phyloP scores from a whole-genome alignment of 2,888 invertebrate species.

The Herminia tarsipennalis region DNA sequence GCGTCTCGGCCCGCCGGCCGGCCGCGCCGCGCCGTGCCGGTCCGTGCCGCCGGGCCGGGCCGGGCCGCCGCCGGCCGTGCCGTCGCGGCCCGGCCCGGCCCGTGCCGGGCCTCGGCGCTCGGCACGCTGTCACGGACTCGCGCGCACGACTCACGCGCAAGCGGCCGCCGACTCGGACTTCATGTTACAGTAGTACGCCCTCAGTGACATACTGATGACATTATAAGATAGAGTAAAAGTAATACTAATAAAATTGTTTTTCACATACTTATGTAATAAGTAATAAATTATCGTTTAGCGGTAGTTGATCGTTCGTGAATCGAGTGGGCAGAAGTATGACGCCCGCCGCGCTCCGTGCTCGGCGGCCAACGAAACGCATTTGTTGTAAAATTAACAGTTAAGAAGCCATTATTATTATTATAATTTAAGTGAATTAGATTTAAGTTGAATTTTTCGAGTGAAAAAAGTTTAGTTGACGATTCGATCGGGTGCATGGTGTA shows the following conservation, averaged over 20 bases:
- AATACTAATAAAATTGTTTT: conserved; percentile 76
- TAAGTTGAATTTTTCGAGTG: conserved; percentile 85
- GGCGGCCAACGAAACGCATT: conserved; percentile 84
- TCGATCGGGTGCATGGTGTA: conserved; percentile 81
- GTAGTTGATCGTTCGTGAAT: conserved; percentile 71
- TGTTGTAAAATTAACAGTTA: conserved; percentile 83
- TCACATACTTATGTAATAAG: conserved; percentile 82
- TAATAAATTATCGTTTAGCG: conserved; percentile 77
- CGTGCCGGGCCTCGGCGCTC: not conserved
- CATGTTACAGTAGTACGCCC: conserved; percentile 61
- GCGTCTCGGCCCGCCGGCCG: conserved; percentile 19
- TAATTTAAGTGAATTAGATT: conserved; percentile 82
- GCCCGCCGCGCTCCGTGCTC: conserved; percentile 73
- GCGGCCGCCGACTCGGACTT: conserved; percentile 56
- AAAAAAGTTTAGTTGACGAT: conserved; percentile 79
- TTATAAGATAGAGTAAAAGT: conserved; percentile 70
- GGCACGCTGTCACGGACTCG: conserved; percentile 28
- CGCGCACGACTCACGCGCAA: conserved; percentile 37
- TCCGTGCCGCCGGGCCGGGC: conserved; percentile 10
- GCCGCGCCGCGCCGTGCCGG: conserved; percentile 17
- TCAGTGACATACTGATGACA: conserved; percentile 59
- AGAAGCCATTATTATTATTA: conserved; percentile 84
- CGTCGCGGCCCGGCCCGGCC: conserved; percentile 21
- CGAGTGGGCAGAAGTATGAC: conserved; percentile 60
- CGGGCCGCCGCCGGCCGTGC: conserved; percentile 20